A percentile compares a stretch with the other conserved stretches of the same genome.
These are phyloP conservation scores for Tupaia chinensis DNA, from an alignment of 2,113 vertebrate species.

Conservation along the genomic window DNA sequence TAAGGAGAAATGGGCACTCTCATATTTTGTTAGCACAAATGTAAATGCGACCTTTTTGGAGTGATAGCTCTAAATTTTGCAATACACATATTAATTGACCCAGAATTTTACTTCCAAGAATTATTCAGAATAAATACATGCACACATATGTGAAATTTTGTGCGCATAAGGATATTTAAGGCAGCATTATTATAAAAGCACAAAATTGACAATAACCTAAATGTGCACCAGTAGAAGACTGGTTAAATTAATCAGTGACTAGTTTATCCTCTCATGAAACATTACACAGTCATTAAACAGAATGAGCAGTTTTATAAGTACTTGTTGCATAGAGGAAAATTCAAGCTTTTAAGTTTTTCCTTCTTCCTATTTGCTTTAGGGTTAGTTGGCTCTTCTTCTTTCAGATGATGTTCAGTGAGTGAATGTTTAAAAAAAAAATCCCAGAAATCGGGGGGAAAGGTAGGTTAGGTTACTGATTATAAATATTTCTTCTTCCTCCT, in stretches of 20 bases:
- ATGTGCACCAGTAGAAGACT: neutral
- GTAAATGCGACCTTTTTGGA: conserved; percentile 11
- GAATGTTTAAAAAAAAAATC: too few species aligned
- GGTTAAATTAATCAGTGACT: neutral
- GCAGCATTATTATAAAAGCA: neutral
- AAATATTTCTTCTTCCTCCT: neutral
- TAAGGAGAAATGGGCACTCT: neutral
- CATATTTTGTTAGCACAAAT: neutral
- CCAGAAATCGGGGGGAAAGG: neutral
- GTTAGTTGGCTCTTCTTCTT: neutral
- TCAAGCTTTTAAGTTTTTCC: neutral
- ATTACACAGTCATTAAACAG: neutral
- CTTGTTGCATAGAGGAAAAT: neutral
- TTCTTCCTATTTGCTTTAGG: neutral
- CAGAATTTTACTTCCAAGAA: neutral
- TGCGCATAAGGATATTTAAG: neutral
- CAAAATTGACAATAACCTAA: neutral
- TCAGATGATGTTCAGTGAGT: neutral
- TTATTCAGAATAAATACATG: neutral
- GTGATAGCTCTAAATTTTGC: neutral
- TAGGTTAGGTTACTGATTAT: neutral
- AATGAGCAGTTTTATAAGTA: neutral
- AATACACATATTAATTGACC: neutral
- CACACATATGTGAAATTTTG: neutral
- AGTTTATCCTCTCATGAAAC: neutral